These are phyloP conservation scores for Petromus typicus DNA, from an alignment of 2,113 vertebrate species.

Conservation along the genomic window DNA sequence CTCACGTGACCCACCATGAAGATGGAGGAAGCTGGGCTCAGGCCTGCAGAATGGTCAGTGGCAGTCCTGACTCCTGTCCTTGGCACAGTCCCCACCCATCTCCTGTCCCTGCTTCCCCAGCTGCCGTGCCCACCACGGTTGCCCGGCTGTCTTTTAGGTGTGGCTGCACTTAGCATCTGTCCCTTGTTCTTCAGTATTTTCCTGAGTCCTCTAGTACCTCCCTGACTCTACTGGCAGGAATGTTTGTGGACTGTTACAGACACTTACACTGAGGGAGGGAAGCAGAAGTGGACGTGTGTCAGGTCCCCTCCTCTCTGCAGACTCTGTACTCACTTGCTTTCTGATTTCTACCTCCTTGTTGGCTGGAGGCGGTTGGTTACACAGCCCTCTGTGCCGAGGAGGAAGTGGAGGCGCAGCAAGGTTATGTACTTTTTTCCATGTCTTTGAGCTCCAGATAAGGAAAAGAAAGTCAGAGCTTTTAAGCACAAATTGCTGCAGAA, in stretches of 20 bases:
- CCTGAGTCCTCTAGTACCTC: accelerated
- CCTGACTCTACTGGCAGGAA: neutral
- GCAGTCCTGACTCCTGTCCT: accelerated
- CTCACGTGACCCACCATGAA: neutral
- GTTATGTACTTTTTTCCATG: neutral
- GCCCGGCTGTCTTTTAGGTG: neutral
- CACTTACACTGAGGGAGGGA: neutral
- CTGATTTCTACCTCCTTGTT: neutral
- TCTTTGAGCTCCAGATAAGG: neutral
- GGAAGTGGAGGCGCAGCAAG: neutral
- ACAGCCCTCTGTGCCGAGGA: too few species aligned
- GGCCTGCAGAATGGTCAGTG: neutral
- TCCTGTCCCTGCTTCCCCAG: accelerated
- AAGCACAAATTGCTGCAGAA: neutral
- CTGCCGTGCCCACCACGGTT: accelerated
- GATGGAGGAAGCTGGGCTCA: conserved; percentile 47
- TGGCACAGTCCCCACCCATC: neutral
- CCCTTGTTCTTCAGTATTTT: neutral
- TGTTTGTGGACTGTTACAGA: neutral
- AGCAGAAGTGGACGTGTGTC: neutral
- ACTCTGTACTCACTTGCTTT: accelerated
- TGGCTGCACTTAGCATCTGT: neutral
- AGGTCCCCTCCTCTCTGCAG: accelerated
- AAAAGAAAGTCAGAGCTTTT: neutral
- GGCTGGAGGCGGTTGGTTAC: neutral